phyloP scores from a whole-genome alignment of 1,140 invertebrate species.

The Drosophila aff. region DNA sequence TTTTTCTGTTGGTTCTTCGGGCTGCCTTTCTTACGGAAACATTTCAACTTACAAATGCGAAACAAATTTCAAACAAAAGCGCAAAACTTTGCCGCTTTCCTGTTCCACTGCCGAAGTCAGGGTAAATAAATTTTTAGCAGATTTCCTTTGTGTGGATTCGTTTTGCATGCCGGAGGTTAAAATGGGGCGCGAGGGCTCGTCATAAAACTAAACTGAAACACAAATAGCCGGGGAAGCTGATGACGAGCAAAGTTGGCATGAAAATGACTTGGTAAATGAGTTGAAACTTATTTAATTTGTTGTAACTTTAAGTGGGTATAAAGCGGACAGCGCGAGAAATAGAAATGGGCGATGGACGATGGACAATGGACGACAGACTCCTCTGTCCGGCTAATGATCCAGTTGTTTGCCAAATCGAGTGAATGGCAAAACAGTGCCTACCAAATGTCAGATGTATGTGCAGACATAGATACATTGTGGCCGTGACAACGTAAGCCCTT shows the following conservation, averaged over 20 bases:
- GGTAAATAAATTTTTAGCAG: slow-evolving; percentile 77
- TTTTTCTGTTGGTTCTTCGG: slow-evolving; percentile 35
- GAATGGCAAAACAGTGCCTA: slow-evolving; percentile 24
- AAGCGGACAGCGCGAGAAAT: slow-evolving; percentile 1
- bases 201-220: slow-evolving; percentile 80
- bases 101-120: slow-evolving; percentile 40
- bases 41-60: slow-evolving; percentile 84
- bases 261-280: slow-evolving; percentile 81
- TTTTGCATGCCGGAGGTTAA: slow-evolving; percentile 55
- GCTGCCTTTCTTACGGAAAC: slow-evolving; percentile 55
- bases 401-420: slow-evolving; percentile 64
- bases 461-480: slow-evolving; percentile 2
- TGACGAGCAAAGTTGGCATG: slow-evolving; percentile 63
- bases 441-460: slow-evolving; percentile 2
- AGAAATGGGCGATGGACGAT: not conserved
- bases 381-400: slow-evolving; percentile 61
- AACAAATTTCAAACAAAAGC: slow-evolving; percentile 83
- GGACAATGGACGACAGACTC: not conserved
- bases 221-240: slow-evolving; percentile 65
- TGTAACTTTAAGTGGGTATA: slow-evolving; percentile 63
- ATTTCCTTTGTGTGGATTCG: slow-evolving; percentile 67
- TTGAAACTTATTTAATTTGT: slow-evolving; percentile 82
- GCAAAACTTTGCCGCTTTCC: slow-evolving; percentile 70
- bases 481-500: slow-evolving; percentile 62
- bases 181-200: slow-evolving; percentile 8